Percentiles rank a stretch among this genome's conserved stretches.
phyloP scores from a whole-genome alignment of 2,888 invertebrate species.

The Euplexia lucipara region DNA sequence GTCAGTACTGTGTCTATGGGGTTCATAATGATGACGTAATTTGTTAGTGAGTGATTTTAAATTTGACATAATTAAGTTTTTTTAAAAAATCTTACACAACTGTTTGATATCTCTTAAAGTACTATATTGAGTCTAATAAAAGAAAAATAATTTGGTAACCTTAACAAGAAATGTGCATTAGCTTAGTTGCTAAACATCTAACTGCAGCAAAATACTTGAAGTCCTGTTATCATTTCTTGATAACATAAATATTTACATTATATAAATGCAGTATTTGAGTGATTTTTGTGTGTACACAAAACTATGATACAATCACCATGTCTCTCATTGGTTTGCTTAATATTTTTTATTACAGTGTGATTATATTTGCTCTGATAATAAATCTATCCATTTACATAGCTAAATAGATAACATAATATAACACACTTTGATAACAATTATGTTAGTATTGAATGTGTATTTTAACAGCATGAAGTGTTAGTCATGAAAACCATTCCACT shows the following conservation, averaged over 20 bases:
- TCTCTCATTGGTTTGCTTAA: not conserved
- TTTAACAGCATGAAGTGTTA: not conserved
- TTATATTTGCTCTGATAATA: slow-evolving; percentile 11
- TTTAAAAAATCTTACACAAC: too few species aligned
- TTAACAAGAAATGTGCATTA: not conserved
- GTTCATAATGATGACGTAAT: too few species aligned
- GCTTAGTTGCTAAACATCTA: not conserved
- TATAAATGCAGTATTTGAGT: slow-evolving; percentile 20
- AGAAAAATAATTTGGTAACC: too few species aligned
- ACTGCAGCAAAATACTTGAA: slow-evolving; percentile 3
- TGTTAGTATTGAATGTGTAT: not conserved
- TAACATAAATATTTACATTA: slow-evolving; percentile 48
- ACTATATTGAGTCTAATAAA: too few species aligned
- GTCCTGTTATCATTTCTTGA: slow-evolving; percentile 22
- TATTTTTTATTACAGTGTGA: not conserved
- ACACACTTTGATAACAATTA: not conserved
- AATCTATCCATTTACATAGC: slow-evolving; percentile 5
- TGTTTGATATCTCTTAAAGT: too few species aligned
- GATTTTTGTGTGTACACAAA: slow-evolving; percentile 2
- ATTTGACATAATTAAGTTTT: too few species aligned
- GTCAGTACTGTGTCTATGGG: too few species aligned
- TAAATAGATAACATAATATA: slow-evolving; percentile 18
- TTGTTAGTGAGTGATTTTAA: too few species aligned
- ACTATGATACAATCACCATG: not conserved
- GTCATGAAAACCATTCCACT: too few species aligned